Conservation (phyloP, 2,888 invertebrate genomes). For the Drosophila testacea region DNA sequence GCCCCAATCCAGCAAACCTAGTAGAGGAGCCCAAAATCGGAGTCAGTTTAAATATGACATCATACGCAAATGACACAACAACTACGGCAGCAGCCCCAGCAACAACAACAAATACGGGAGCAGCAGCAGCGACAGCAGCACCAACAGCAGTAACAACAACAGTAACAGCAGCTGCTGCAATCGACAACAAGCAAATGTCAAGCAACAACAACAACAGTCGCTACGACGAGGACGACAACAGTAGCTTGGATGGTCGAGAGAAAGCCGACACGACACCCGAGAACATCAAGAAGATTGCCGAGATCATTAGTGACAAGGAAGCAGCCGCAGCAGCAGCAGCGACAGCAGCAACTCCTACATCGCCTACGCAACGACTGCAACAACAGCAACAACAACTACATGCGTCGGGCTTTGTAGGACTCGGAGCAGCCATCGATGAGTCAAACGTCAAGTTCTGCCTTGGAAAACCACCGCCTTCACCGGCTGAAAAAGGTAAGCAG, state of each 20-base stretch:
- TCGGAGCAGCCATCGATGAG: constrained; percentile 79
- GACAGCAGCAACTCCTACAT: constrained; percentile 34
- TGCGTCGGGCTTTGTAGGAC: constrained; percentile 63
- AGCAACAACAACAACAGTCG: constrained; percentile 36
- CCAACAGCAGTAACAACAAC: constrained; percentile 8
- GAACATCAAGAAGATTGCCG: constrained; percentile 85
- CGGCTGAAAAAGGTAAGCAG: constrained; percentile 80
- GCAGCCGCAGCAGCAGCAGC: constrained; percentile 27
- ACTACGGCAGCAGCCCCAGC: constrained; percentile 56
- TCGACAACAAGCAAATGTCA: constrained; percentile 49
- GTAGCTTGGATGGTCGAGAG: constrained; percentile 82
- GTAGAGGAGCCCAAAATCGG: constrained; percentile 22
- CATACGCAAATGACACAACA: constrained; percentile 76
- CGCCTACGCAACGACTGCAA: constrained; percentile 39
- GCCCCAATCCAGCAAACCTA: constrained; percentile 9
- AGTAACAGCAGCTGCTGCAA: constrained; percentile 13
- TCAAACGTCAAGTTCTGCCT: constrained; percentile 78
- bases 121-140: constrained; percentile 37
- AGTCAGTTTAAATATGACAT: constrained; percentile 61
- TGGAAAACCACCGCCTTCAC: constrained; percentile 76
- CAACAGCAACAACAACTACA: constrained; percentile 43
- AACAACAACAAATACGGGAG: constrained; percentile 29
- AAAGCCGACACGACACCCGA: constrained; percentile 85
- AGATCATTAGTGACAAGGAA: constrained; percentile 78
- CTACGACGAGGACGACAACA: constrained; percentile 63